Evolutionary conservation across 2,888 invertebrate genomes (phyloP).

Genomic region (Argyresthia albistria): DNA sequence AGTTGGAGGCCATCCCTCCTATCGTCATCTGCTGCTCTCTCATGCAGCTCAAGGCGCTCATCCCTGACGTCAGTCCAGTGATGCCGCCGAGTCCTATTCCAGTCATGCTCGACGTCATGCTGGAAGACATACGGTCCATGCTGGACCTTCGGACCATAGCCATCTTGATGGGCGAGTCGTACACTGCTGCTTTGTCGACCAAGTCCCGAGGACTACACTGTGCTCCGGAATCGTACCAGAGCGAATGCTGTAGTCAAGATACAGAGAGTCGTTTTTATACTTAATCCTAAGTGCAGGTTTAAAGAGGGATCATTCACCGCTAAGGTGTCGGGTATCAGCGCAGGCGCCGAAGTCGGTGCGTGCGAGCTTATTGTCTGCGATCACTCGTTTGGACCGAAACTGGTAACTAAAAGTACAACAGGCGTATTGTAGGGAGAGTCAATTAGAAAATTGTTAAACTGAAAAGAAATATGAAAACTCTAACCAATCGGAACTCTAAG

Average conservation of each 20-base stretch:
- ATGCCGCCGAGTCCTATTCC: slow-evolving; percentile 66
- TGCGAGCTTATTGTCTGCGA: slow-evolving; percentile 38
- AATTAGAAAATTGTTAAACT: not conserved
- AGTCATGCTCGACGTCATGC: slow-evolving; percentile 68
- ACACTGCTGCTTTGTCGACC: not conserved
- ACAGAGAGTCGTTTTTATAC: slow-evolving; percentile 36
- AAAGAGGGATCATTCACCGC: slow-evolving; percentile 44
- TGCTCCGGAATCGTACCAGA: slow-evolving; percentile 56
- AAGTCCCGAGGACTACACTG: slow-evolving; percentile 33
- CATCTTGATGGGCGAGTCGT: slow-evolving; percentile 26
- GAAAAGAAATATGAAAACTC: no score
- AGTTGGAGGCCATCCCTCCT: slow-evolving; percentile 68
- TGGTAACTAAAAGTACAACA: slow-evolving; percentile 13
- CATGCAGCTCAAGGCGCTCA: slow-evolving; percentile 58
- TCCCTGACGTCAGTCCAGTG: slow-evolving; percentile 55
- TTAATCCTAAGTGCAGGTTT: slow-evolving; percentile 13
- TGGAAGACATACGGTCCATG: slow-evolving; percentile 67
- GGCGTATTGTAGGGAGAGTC: not conserved
- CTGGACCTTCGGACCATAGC: slow-evolving; percentile 56
- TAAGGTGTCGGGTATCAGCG: slow-evolving; percentile 44
- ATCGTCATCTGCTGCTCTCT: slow-evolving; percentile 63
- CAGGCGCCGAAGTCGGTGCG: slow-evolving; percentile 43
- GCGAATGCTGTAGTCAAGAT: slow-evolving; percentile 44
- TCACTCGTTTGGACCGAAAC: slow-evolving; percentile 45
- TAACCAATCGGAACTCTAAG: no score